Percentiles rank a stretch among this genome's conserved stretches.
These are phyloP conservation scores for Actinemys pallida DNA, from an alignment of 2,113 vertebrate species.

Conservation along the genomic window DNA sequence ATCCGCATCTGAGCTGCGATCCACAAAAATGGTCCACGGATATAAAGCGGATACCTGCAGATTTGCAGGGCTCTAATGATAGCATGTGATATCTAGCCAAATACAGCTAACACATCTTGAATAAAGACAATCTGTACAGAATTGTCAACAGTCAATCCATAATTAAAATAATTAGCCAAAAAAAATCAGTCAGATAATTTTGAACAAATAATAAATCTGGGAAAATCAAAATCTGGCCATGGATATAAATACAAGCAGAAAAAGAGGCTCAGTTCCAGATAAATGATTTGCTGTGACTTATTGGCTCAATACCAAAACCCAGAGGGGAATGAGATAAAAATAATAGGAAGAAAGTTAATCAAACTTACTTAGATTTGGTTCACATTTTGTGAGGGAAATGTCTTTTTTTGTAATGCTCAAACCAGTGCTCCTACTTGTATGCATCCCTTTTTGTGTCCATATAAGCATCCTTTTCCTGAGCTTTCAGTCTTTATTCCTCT, in stretches of 20 bases:
- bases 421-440: neutral
- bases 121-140: neutral
- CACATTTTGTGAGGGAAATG: neutral
- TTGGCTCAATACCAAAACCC: neutral
- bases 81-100: neutral
- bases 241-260: neutral
- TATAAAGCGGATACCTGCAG: too few species aligned
- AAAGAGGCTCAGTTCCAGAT: neutral
- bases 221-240: neutral
- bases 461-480: neutral
- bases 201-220: conserved; percentile 11
- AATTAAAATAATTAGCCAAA: neutral
- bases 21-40: too few species aligned
- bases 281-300: neutral
- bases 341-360: neutral
- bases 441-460: neutral
- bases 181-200: neutral
- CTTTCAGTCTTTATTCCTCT: neutral
- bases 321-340: neutral
- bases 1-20: too few species aligned
- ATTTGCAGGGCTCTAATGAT: neutral
- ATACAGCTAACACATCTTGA: neutral
- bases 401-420: fast-evolving
- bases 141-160: neutral
- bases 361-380: neutral